A percentile compares a stretch with the other conserved stretches of the same genome.
Conservation (phyloP, 2,888 invertebrate species). For the Netelia melanura region DNA sequence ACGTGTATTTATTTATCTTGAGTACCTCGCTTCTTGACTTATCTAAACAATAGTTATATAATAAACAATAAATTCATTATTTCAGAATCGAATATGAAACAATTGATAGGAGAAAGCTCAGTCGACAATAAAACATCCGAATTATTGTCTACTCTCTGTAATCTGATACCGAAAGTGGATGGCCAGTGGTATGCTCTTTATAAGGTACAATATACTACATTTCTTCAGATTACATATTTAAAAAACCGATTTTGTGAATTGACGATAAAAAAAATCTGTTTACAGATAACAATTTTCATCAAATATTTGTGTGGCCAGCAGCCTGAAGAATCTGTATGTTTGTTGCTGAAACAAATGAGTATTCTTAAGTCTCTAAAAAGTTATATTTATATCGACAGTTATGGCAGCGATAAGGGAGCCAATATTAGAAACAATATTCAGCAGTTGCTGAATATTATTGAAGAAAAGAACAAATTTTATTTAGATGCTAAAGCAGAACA, state of each 20-base stretch:
- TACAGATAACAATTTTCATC: constrained; percentile 52
- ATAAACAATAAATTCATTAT: neutral
- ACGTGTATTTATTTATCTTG: neutral
- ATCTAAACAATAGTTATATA: neutral
- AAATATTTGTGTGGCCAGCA: constrained; percentile 44
- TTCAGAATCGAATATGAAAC: constrained; percentile 44
- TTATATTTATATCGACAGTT: constrained; percentile 28
- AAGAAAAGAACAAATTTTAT: neutral
- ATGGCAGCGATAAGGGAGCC: constrained; percentile 33
- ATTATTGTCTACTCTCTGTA: constrained; percentile 32
- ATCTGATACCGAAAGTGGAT: constrained; percentile 1
- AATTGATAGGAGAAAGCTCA: constrained; percentile 28
- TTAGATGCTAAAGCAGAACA: constrained; percentile 78
- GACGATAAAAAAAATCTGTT: neutral
- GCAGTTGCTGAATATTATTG: constrained; percentile 47
- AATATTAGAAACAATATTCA: constrained; percentile 42
- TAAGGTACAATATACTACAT: constrained; percentile 44
- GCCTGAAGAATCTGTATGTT: neutral
- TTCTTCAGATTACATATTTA: neutral
- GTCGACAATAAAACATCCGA: constrained; percentile 21
- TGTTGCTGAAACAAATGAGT: neutral
- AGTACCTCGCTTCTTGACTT: neutral
- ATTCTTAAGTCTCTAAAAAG: constrained; percentile 27
- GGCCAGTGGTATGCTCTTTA: constrained; percentile 42
- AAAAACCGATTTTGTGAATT: neutral